Evolutionary conservation across 2,888 invertebrate genomes (phyloP).

Genomic region (Marasmarcha lunaedactyla): DNA sequence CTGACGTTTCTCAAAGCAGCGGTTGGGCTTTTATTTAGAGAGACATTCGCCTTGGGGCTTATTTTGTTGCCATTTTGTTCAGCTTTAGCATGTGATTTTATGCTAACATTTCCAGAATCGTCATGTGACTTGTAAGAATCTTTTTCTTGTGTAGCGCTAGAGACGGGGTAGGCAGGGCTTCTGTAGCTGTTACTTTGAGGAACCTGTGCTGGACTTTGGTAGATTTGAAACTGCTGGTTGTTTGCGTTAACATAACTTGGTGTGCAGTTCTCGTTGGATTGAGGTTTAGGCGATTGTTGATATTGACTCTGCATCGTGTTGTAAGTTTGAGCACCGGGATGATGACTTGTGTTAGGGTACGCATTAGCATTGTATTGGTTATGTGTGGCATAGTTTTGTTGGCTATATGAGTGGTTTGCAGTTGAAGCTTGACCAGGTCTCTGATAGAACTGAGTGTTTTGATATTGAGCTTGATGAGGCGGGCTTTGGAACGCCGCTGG

Average conservation of each 20-base stretch:
- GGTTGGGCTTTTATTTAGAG: constrained; percentile 43
- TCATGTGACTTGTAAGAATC: constrained; percentile 35
- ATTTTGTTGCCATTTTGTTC: constrained; percentile 32
- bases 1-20: constrained; percentile 52
- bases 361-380: constrained; percentile 22
- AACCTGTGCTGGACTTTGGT: constrained; percentile 47
- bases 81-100: constrained; percentile 21
- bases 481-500: constrained; percentile 39
- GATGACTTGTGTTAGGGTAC: constrained; percentile 30
- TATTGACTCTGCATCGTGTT: constrained; percentile 44
- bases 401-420: constrained; percentile 35
- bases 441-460: constrained; percentile 51
- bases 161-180: constrained; percentile 25
- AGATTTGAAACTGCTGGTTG: constrained; percentile 48
- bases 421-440: constrained; percentile 33
- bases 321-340: constrained; percentile 31
- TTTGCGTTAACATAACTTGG: constrained; percentile 30
- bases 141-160: constrained; percentile 26
- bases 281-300: constrained; percentile 37
- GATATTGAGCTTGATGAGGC: constrained; percentile 53
- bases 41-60: constrained; percentile 30
- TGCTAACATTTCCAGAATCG: constrained; percentile 18
- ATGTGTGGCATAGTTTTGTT: constrained; percentile 41
- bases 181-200: constrained; percentile 34
- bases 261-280: constrained; percentile 30